Conservation (phyloP, 2,113 vertebrate genomes). For the Tonatia bakeri region DNA sequence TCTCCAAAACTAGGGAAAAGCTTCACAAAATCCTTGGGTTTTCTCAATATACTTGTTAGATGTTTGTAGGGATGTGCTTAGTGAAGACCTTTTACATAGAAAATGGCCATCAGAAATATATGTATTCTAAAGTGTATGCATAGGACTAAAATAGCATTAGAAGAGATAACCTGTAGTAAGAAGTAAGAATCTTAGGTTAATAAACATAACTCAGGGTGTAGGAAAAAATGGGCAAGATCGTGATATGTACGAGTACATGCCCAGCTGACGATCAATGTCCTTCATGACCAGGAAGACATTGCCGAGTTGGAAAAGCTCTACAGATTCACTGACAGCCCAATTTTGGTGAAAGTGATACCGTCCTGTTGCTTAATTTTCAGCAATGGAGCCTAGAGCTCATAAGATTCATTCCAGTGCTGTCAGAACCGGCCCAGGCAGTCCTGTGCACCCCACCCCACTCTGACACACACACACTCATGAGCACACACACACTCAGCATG, state of each 20-base stretch:
- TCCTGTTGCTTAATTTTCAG: not conserved
- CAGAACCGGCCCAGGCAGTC: too few species aligned
- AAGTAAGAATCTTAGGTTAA: not conserved
- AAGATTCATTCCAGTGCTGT: too few species aligned
- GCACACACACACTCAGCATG: not conserved
- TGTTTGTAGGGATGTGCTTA: not conserved
- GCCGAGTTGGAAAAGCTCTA: not conserved
- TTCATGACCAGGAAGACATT: not conserved
- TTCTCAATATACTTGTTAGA: not conserved
- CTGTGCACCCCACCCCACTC: fast-evolving
- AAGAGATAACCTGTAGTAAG: not conserved
- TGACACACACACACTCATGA: not conserved
- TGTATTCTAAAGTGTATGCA: not conserved
- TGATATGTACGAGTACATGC: not conserved
- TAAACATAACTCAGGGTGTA: not conserved
- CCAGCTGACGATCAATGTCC: not conserved
- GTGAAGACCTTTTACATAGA: not conserved
- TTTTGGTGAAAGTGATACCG: not conserved
- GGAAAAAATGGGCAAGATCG: not conserved
- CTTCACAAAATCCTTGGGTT: not conserved
- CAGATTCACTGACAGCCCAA: not conserved
- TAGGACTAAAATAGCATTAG: not conserved
- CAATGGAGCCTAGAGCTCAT: not conserved
- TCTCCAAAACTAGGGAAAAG: not conserved
- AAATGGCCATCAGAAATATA: not conserved